These are phyloP conservation scores for Zootermopsis nevadensis DNA, from an alignment of 2,888 invertebrate species.

Conservation along the genomic window DNA sequence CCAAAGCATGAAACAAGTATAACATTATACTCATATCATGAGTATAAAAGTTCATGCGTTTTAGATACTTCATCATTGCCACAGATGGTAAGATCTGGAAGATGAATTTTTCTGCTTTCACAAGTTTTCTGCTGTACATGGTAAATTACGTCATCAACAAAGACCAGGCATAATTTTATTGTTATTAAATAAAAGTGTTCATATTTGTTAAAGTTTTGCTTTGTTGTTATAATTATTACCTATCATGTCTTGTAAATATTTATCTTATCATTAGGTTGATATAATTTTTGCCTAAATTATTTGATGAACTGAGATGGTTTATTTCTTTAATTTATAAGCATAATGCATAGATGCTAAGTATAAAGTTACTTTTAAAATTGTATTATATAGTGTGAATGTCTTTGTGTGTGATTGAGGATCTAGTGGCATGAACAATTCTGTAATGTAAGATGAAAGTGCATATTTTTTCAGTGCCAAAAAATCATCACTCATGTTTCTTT, in stretches of 20 bases:
- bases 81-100: not conserved
- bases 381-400: constrained; percentile 1
- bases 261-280: constrained; percentile 1
- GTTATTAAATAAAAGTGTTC: not conserved
- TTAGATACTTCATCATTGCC: not conserved
- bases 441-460: not conserved
- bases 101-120: not conserved
- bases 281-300: constrained; percentile 16
- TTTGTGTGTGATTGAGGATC: not conserved
- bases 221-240: constrained; percentile 3
- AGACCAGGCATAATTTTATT: not conserved
- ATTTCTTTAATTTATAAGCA: not conserved
- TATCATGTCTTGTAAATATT: constrained; percentile 4
- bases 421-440: not conserved
- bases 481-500: constrained; percentile 21
- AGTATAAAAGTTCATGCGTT: too few species aligned
- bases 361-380: not conserved
- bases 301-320: constrained; percentile 8
- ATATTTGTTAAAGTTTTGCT: not conserved
- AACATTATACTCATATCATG: too few species aligned
- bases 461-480: constrained; percentile 26
- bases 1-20: too few species aligned
- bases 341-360: not conserved
- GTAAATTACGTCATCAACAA: not conserved
- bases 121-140: not conserved